Conservation (phyloP, 2,888 invertebrate genomes). For the Microdon myrmicae region DNA sequence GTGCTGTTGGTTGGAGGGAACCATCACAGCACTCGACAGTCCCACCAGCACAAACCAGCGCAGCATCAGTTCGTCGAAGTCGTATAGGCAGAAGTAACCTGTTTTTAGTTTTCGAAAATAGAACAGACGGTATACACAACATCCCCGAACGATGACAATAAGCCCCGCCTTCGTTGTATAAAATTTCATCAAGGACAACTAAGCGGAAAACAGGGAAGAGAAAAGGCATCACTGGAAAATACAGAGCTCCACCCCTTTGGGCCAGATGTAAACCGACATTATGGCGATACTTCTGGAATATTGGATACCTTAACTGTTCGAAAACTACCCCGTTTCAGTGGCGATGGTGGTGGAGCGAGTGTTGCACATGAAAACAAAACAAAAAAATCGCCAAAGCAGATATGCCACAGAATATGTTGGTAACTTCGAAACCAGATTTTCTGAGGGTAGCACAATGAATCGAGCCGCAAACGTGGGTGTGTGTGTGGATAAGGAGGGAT, state of each 20-base stretch:
- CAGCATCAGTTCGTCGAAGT: conserved; percentile 56
- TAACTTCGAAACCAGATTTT: conserved; percentile 66
- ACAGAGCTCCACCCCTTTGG: conserved; percentile 41
- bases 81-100: conserved; percentile 41
- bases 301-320: conserved; percentile 49
- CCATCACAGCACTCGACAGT: conserved; percentile 52
- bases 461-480: conserved; percentile 64
- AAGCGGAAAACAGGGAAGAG: conserved; percentile 10
- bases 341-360: conserved; percentile 36
- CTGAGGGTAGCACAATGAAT: conserved; percentile 56
- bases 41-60: conserved; percentile 49
- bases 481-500: conserved; percentile 41
- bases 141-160: conserved; percentile 28
- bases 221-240: not conserved
- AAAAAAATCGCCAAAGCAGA: conserved; percentile 55
- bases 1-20: conserved; percentile 36
- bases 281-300: conserved; percentile 37
- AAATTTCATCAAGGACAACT: conserved; percentile 22
- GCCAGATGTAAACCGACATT: conserved; percentile 34
- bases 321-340: conserved; percentile 30
- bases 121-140: conserved; percentile 36
- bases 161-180: conserved; percentile 32
- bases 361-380: conserved; percentile 3
- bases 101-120: conserved; percentile 45
- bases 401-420: conserved; percentile 65